Base-by-base conservation (phyloP, 2,113 vertebrate genomes). In the Chaetura pelagica region DNA sequence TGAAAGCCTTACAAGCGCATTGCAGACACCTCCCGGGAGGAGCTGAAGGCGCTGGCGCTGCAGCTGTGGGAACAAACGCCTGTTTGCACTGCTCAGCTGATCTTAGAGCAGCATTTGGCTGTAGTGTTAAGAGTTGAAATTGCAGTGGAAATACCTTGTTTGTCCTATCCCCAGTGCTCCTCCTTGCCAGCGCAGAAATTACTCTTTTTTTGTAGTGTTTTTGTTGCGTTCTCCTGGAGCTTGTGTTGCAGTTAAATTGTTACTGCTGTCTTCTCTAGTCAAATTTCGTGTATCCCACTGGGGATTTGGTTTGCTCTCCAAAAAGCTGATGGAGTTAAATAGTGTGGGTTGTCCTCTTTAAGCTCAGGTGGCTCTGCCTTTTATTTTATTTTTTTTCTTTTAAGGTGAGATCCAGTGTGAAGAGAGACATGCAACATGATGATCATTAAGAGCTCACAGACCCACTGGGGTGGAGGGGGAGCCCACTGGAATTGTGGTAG, bases 21-120 rank as follows among this genome's bases (percentile, higher is more conserved):
- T 54, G 3, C 17, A 44, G 62, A 16, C 63, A 0, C 18, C 51
- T 62, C 1, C 1, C 2, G 5, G 57, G 44, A 83, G 80, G 59
- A 44, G 67, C 0, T 42, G n/a, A 5, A 38, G 67, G 59, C 51
- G 2, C 51, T 62, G 69, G 52, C 58, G 4, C 51, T 54, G 64
- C 30, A 0, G 21, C 9, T 1, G 38, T 9, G 23, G 44, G 78
- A 57, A 5, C 1, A 6, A 44, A 55, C 52, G 2, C 0, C 2
- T 30, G 9, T 84, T 59, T 57, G 67, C n/a, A 4, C 34, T 42
- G 62, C 72, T 49, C 71, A 20, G 35, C 79, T 74, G 63, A 29
- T 64, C 72, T 18, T 19, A 7, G 71, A 68, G 72, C n/a, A 77
- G 34, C 55, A 5, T 66, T 74, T 59, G 79, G 51, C 83, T 63